Conservation (phyloP, 2,797 vertebrate genomes). For the Cygnus olor region DNA sequence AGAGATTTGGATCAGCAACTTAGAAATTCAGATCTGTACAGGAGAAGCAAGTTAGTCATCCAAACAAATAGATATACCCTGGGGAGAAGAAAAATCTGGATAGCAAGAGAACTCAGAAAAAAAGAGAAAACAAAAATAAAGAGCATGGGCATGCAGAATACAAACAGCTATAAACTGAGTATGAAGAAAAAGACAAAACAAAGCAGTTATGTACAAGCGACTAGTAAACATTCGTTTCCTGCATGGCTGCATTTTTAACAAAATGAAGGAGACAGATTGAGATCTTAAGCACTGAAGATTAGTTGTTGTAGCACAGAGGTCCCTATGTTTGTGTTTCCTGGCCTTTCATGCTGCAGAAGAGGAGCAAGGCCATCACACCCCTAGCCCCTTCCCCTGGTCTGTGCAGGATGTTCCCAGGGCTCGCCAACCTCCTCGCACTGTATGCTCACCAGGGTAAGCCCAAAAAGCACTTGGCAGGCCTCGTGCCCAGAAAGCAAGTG, state of each 20-base stretch:
- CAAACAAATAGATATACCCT: constrained; percentile 13
- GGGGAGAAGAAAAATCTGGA: constrained; percentile 32
- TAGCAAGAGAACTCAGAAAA: background rate
- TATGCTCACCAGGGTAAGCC: background rate
- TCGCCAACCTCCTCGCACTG: fast-evolving
- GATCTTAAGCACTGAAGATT: fast-evolving
- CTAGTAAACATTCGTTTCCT: background rate
- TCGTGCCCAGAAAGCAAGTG: background rate
- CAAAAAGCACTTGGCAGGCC: background rate
- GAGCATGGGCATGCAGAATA: background rate
- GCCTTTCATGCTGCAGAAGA: background rate
- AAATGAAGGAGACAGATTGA: background rate
- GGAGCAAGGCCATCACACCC: fast-evolving
- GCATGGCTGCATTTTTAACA: background rate
- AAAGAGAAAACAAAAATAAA: background rate
- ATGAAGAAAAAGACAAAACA: background rate
- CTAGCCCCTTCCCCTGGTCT: background rate
- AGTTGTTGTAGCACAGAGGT: background rate
- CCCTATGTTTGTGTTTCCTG: background rate
- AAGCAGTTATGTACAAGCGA: background rate
- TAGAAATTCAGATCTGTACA: background rate
- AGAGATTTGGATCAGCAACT: constrained; percentile 31
- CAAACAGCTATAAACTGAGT: background rate
- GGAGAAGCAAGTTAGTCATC: constrained; percentile 38
- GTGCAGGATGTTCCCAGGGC: fast-evolving